phyloP scores from a whole-genome alignment of 2,797 vertebrate genomes.

The Psittacula derbiana region DNA sequence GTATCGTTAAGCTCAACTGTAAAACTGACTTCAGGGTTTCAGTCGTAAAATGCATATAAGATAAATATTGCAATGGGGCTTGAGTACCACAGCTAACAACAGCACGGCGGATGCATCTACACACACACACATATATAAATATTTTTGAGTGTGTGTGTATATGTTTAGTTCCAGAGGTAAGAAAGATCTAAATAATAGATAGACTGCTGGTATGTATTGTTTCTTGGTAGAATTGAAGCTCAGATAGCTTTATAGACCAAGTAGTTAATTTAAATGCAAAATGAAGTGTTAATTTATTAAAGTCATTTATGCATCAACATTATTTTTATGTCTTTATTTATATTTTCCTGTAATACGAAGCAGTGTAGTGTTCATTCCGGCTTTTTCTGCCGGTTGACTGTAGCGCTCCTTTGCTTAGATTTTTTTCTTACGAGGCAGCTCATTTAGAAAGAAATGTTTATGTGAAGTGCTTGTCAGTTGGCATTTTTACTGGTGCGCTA shows the following conservation, averaged over 20 bases:
- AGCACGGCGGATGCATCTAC: not conserved
- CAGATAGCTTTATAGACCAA: not conserved
- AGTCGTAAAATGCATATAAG: conserved; percentile 56
- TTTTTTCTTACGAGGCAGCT: conserved; percentile 80
- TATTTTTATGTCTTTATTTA: conserved; percentile 55
- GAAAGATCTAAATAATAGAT: conserved; percentile 36
- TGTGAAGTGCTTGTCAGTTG: conserved; percentile 82
- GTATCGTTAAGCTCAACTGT: conserved; percentile 68
- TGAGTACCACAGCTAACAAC: not conserved
- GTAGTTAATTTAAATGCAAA: conserved; percentile 52
- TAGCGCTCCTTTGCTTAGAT: conserved; percentile 60
- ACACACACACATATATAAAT: not conserved
- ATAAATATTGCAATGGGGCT: conserved; percentile 49
- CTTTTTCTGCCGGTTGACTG: conserved; percentile 64
- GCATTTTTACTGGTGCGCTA: conserved; percentile 87
- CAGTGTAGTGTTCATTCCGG: conserved; percentile 3
- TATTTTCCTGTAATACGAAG: conserved; percentile 48
- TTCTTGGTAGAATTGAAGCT: not conserved
- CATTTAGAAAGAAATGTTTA: conserved; percentile 86
- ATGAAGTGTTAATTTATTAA: conserved; percentile 69
- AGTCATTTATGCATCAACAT: conserved; percentile 38
- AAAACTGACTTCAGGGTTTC: conserved; percentile 64
- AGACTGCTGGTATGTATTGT: not conserved
- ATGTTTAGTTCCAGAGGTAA: conserved; percentile 7
- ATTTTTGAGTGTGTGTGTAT: not conserved